Evolutionary conservation across 2,888 invertebrate species (phyloP).

Genomic region (Sphaeridia pumilis): DNA sequence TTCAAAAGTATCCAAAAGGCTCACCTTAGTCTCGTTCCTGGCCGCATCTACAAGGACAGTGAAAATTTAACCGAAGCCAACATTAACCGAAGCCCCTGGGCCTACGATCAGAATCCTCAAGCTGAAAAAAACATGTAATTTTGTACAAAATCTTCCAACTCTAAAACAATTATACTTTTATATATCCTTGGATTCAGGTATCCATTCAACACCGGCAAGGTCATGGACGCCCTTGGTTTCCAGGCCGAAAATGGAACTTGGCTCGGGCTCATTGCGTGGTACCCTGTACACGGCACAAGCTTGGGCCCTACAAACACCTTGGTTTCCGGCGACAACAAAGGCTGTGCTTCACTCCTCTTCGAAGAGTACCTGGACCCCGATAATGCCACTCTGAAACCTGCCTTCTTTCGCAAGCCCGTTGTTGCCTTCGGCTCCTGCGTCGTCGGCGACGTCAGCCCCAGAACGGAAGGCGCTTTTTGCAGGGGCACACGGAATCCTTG

Average conservation of each 20-base stretch:
- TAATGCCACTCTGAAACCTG: no score
- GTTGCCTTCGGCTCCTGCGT: no score
- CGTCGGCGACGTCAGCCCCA: no score
- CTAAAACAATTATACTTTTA: background rate
- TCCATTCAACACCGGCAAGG: conserved; percentile 18
- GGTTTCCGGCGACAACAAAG: conserved; percentile 18
- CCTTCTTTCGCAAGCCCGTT: no score
- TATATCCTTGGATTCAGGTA: no score
- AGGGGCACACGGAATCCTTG: no score
- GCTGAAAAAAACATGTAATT: conserved; percentile 9
- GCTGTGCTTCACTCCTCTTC: conserved; percentile 15
- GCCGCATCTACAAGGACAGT: conserved; percentile 4
- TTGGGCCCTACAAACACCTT: conserved; percentile 14
- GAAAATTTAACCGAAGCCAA: conserved; percentile 8
- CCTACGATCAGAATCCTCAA: conserved; percentile 12
- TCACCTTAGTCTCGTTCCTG: conserved; percentile 1
- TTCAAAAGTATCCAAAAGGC: conserved; percentile 15
- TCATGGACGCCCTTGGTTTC: conserved; percentile 14
- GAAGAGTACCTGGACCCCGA: no score
- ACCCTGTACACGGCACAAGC: conserved; percentile 16
- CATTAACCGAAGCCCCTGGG: conserved; percentile 2
- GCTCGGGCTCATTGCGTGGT: conserved; percentile 17
- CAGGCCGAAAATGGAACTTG: background rate
- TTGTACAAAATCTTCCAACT: background rate
- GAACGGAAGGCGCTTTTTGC: no score